Conservation (phyloP, 2,113 vertebrate species). For the Pygoscelis adeliae region DNA sequence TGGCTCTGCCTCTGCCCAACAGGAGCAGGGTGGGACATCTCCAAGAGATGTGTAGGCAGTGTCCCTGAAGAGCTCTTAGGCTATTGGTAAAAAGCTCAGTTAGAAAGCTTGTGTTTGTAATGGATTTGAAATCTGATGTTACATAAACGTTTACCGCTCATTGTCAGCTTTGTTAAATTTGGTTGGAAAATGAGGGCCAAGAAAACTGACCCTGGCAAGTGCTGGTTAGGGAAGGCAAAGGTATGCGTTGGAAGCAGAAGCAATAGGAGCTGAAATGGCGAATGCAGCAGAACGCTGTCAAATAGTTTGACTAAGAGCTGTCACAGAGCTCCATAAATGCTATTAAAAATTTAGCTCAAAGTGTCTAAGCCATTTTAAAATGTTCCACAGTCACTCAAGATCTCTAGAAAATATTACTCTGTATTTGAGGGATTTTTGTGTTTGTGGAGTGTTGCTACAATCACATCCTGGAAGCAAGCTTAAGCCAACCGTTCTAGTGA, state of each 20-base stretch:
- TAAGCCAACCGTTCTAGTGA: background rate
- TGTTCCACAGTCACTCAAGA: background rate
- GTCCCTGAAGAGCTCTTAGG: background rate
- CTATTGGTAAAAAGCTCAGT: background rate
- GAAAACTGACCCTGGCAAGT: background rate
- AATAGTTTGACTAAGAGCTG: background rate
- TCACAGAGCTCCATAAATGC: background rate
- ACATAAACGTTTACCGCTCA: background rate
- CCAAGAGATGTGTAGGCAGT: background rate
- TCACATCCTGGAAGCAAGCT: background rate
- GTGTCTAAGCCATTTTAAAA: background rate
- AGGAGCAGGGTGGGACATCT: background rate
- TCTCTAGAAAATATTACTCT: background rate
- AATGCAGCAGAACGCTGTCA: fast-evolving
- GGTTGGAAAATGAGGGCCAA: background rate
- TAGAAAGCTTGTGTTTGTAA: background rate
- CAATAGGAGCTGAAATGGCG: background rate
- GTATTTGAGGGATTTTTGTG: background rate
- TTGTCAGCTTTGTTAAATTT: background rate
- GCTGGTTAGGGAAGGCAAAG: background rate
- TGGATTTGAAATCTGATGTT: background rate
- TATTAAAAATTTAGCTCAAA: background rate
- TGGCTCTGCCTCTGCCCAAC: background rate
- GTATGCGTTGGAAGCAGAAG: background rate
- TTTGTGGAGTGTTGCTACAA: background rate